These are phyloP conservation scores for Erpobdella octoculata DNA, from an alignment of 2,888 invertebrate species.

Conservation along the genomic window DNA sequence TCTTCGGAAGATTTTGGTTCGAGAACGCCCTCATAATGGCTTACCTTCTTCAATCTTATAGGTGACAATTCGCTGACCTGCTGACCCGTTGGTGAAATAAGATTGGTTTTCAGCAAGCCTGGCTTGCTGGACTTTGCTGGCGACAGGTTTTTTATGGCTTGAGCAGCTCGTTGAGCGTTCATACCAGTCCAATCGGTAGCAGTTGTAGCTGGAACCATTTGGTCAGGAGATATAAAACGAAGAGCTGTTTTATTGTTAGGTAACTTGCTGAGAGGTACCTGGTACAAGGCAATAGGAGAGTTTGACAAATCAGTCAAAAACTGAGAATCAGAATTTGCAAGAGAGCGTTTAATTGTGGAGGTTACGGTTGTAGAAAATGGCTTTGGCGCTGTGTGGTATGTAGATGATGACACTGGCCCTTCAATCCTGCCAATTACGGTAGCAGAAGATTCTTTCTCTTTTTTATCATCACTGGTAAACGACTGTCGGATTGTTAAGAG, in stretches of 20 bases:
- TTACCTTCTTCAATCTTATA: slow-evolving; percentile 8
- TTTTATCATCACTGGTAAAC: slow-evolving; percentile 14
- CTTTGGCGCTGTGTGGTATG: neutral
- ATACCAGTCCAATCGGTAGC: neutral
- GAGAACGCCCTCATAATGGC: slow-evolving; percentile 2
- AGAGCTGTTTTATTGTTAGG: neutral
- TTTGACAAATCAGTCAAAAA: neutral
- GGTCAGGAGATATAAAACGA: neutral
- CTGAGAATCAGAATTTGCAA: neutral
- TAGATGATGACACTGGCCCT: neutral
- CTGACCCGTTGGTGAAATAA: neutral
- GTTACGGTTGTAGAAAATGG: neutral
- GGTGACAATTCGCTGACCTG: neutral
- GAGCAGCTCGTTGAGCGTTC: neutral
- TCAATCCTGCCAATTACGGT: slow-evolving; percentile 10
- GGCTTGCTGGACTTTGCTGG: neutral
- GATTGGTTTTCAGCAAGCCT: neutral
- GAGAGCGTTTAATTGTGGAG: neutral
- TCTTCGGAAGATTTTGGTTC: neutral
- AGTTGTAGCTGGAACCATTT: neutral
- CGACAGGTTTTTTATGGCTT: too few species aligned
- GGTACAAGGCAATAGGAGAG: neutral
- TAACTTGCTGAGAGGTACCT: neutral
- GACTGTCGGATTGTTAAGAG: slow-evolving; percentile 11
- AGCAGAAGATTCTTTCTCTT: slow-evolving; percentile 8